phyloP scores from a whole-genome alignment of 2,888 invertebrate species.

The Chloromyia formosa region DNA sequence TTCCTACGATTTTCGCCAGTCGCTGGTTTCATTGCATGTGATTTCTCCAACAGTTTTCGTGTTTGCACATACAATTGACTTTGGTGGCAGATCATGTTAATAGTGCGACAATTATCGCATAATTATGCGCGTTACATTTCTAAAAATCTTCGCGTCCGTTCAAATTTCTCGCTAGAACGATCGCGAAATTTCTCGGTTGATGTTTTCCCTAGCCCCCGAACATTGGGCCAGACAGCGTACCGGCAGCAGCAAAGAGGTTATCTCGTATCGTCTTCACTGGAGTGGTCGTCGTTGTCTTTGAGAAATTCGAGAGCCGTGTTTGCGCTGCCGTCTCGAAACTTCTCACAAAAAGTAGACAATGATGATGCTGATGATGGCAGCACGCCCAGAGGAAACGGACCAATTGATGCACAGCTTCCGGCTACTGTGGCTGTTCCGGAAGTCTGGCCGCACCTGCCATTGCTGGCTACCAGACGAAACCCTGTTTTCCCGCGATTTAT shows the following conservation, averaged over 20 bases:
- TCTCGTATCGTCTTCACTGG: not conserved
- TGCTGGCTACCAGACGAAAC: slow-evolving; percentile 92
- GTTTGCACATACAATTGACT: slow-evolving; percentile 10
- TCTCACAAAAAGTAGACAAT: slow-evolving; percentile 18
- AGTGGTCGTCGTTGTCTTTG: not conserved
- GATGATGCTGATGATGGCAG: not conserved
- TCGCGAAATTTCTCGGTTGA: slow-evolving; percentile 32
- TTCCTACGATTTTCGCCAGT: slow-evolving; percentile 8
- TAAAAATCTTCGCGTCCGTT: not conserved
- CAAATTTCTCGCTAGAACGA: not conserved
- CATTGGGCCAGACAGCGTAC: not conserved
- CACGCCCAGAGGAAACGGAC: not conserved
- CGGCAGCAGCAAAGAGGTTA: slow-evolving; percentile 26
- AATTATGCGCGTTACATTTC: slow-evolving; percentile 28
- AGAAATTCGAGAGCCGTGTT: slow-evolving; percentile 1
- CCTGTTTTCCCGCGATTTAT: slow-evolving; percentile 98
- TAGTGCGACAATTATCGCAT: slow-evolving; percentile 28
- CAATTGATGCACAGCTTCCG: slow-evolving; percentile 67
- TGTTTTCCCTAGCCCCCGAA: not conserved
- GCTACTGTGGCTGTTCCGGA: slow-evolving; percentile 95
- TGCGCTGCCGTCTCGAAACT: slow-evolving; percentile 11
- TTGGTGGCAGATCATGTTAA: slow-evolving; percentile 32
- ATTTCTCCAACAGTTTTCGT: slow-evolving; percentile 8
- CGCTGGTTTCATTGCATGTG: not conserved
- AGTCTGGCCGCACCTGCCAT: slow-evolving; percentile 95